Evolutionary conservation across 2,888 invertebrate genomes (phyloP), one percentile per base, ranked within the genome.

Genomic region (Napeogenes inachia): DNA sequence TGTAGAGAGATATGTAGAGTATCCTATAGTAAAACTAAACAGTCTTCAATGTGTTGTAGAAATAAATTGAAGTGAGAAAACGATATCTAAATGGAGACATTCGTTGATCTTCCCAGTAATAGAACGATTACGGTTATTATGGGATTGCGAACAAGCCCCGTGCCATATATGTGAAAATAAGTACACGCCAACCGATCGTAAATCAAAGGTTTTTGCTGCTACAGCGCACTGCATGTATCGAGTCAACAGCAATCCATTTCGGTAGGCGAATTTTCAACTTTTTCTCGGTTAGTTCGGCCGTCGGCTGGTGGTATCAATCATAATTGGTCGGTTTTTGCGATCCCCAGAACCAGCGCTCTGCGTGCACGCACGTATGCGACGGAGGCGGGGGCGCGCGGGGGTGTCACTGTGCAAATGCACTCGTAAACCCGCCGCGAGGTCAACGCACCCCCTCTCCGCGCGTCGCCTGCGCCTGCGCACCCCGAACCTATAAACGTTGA

Each of bases 401-500:
- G 84, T 87, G 87, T 87, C 88, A 87, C 88, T 87, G 87, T 84
- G 88, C 87, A 87, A 88, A 87, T 87, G 88, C 88, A 87, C 85
- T 88, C 87, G 84, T 87, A 86, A 88, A 87, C 84, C 82, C 78
- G 80, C 76, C 76, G 74, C 79, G 85, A 78, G 86, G 87, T 87
- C 87, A 85, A 81, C 84, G 85, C 81, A 77, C 83, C 81, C 82
- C 80, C 79, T 69, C 76, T 71, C 78, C 76, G 73, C 78, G 65
- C 74, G 66, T 61, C 64, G 63, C 54, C 70, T 53, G 54, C 60
- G 53, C 72, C 73, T 64, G 64, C 67, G 70, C 72, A 73, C 78
- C 79, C 71, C 78, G 63, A 70, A 68, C 73, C 76, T 66, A 67
- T 71, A 81, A 81, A 78, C 79, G 74, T 81, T 82, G 81, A 87